phyloP scores from a whole-genome alignment of 2,888 invertebrate species.

The Coremacera marginata region DNA sequence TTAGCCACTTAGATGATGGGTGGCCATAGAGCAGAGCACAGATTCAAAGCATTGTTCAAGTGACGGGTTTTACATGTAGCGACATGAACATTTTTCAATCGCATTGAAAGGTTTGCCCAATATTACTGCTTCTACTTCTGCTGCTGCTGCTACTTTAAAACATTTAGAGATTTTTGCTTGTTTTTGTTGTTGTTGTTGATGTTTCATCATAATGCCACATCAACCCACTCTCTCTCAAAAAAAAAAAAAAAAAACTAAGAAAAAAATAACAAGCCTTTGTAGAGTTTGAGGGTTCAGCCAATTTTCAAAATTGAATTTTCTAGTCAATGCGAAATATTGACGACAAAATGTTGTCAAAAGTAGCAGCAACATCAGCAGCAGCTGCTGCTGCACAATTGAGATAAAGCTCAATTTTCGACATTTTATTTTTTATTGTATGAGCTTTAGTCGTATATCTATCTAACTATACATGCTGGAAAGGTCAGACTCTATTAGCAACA shows the following conservation, averaged over 20 bases:
- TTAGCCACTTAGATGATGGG: neutral
- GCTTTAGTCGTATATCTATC: constrained; percentile 1
- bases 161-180: neutral
- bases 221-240: neutral
- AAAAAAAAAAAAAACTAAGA: no score
- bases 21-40: constrained; percentile 57
- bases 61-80: neutral
- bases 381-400: constrained; percentile 59
- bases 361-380: constrained; percentile 18
- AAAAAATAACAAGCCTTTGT: neutral
- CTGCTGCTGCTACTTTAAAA: no score
- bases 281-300: constrained; percentile 24
- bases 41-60: constrained; percentile 51
- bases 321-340: constrained; percentile 47
- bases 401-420: constrained; percentile 51
- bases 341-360: constrained; percentile 48
- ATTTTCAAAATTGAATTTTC: constrained; percentile 63
- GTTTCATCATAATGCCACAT: neutral
- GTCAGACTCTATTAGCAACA: constrained; percentile 14
- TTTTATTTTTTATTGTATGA: constrained; percentile 24
- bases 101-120: neutral
- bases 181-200: neutral
- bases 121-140: neutral
- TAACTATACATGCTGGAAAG: neutral
- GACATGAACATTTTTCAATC: neutral